Evolutionary conservation across 1,140 invertebrate species (phyloP).

Genomic region (Caenorhabditis tropicalis): DNA sequence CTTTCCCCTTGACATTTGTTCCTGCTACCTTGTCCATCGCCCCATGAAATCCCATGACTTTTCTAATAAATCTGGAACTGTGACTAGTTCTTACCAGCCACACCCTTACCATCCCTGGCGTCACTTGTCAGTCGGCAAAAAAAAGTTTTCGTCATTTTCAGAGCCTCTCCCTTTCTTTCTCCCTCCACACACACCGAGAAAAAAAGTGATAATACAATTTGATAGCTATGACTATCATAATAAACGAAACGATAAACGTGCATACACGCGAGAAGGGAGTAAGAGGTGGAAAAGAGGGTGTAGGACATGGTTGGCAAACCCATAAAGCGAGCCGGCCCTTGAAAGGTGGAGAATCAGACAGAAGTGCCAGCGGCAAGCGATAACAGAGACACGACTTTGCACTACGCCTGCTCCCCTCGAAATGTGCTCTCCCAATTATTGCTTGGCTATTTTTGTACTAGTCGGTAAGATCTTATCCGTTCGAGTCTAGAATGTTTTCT

Average conservation of each 20-base stretch:
- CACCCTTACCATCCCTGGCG: neutral
- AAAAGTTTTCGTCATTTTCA: slow-evolving; percentile 17
- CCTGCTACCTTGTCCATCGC: slow-evolving; percentile 3
- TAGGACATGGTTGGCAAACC: slow-evolving; percentile 31
- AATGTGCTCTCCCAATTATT: slow-evolving; percentile 31
- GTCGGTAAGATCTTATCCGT: slow-evolving; percentile 22
- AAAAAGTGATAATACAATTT: slow-evolving; percentile 38
- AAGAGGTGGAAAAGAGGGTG: neutral
- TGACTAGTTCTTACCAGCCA: neutral
- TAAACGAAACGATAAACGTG: slow-evolving; percentile 32
- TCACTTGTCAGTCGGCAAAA: neutral
- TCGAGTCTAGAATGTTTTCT: no score
- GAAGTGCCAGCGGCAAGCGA: slow-evolving; percentile 38
- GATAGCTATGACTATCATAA: slow-evolving; percentile 35
- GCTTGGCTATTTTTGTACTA: slow-evolving; percentile 35
- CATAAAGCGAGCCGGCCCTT: slow-evolving; percentile 29
- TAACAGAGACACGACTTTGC: slow-evolving; percentile 33
- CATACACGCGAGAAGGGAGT: neutral
- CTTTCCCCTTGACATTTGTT: slow-evolving; percentile 15
- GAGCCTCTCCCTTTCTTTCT: slow-evolving; percentile 15
- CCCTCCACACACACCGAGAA: neutral
- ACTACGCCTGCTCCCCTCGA: slow-evolving; percentile 41
- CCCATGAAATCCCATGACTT: slow-evolving; percentile 1
- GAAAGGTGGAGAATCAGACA: slow-evolving; percentile 35
- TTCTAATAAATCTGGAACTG: slow-evolving; percentile 44